These are phyloP conservation scores for Phalacrocorax carbo DNA, from an alignment of 2,113 vertebrate species.

Conservation along the genomic window DNA sequence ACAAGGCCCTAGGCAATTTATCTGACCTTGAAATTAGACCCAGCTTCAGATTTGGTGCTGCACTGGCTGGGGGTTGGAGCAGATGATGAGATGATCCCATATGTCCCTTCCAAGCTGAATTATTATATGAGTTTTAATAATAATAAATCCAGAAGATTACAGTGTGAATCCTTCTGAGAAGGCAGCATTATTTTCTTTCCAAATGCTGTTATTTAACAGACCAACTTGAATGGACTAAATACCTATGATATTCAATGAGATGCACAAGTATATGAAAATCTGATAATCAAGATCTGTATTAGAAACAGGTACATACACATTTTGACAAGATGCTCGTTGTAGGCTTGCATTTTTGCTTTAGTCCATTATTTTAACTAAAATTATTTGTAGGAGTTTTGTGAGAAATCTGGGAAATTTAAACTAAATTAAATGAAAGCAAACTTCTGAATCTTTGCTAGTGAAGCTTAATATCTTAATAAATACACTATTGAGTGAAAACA, in stretches of 20 bases:
- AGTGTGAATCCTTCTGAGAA: conserved; percentile 20
- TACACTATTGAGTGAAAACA: neutral
- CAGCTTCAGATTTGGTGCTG: neutral
- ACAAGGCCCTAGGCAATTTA: neutral
- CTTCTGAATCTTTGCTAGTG: neutral
- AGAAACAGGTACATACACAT: neutral
- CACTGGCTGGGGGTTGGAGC: neutral
- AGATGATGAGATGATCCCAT: neutral
- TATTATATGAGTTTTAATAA: conserved; percentile 30
- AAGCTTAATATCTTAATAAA: neutral
- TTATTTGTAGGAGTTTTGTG: neutral
- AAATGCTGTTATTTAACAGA: conserved; percentile 24
- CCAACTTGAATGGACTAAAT: conserved; percentile 10
- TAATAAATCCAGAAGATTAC: conserved; percentile 41
- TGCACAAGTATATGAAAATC: neutral
- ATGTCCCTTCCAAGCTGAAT: neutral
- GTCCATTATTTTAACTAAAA: neutral
- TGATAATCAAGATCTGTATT: neutral
- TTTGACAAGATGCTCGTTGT: neutral
- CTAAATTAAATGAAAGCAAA: neutral
- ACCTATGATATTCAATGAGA: neutral
- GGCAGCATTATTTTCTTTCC: conserved; percentile 21
- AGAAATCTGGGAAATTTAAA: neutral
- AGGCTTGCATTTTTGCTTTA: neutral
- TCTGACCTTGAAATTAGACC: neutral